Conservation (phyloP, 2,113 vertebrate genomes). For the Spheniscus mendiculus region DNA sequence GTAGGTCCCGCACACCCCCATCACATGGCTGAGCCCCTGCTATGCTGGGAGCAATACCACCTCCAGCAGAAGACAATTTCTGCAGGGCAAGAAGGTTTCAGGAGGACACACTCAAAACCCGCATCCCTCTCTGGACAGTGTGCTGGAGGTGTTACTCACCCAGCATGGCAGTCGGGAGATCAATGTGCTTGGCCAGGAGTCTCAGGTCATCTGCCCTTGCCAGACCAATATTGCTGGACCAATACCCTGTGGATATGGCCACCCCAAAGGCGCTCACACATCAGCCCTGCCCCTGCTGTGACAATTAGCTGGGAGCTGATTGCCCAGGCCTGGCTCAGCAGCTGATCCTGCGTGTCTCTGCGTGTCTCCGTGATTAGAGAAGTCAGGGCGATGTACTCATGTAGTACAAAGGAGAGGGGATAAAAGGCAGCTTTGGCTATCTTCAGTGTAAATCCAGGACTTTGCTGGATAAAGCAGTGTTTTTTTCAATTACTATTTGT, state of each 20-base stretch:
- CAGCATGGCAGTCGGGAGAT: fast-evolving
- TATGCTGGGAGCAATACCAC: not conserved
- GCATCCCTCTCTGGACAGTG: not conserved
- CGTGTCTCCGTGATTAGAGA: not conserved
- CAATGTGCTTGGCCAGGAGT: not conserved
- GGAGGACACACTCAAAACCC: not conserved
- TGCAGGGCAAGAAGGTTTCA: not conserved
- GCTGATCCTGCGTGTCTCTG: not conserved
- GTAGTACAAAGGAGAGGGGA: not conserved
- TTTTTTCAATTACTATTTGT: not conserved
- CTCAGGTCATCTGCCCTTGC: not conserved
- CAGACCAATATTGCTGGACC: fast-evolving
- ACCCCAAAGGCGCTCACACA: not conserved
- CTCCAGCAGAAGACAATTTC: not conserved
- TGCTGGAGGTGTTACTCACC: not conserved
- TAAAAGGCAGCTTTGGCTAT: not conserved
- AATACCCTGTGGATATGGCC: not conserved
- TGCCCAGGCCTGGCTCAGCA: not conserved
- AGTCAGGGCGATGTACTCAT: not conserved
- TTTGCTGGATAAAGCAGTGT: not conserved
- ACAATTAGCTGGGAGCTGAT: not conserved
- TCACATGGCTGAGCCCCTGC: not conserved
- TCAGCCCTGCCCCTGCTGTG: not conserved
- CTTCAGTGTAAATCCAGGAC: not conserved
- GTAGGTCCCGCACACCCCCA: fast-evolving